Base-by-base conservation (phyloP, 2,113 vertebrate species). In the Uria aalge region DNA sequence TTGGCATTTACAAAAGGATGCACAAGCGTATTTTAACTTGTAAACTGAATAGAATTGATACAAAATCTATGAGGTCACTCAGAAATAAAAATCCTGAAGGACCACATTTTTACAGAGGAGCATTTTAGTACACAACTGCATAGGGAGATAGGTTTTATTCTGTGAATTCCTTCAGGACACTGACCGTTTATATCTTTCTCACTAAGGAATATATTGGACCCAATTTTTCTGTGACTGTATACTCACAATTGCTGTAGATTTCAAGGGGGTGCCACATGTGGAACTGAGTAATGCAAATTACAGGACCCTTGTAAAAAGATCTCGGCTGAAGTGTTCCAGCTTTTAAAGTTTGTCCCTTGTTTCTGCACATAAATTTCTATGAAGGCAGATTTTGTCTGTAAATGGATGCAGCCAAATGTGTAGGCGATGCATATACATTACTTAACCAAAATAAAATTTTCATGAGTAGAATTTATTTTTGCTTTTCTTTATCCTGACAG, bases 381-480 rank as follows among this genome's bases (percentile, higher is more conserved):
- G 68, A 85, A 94, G 86, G 76, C 83, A 92, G 80, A 78, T 86
- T 89, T 95, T 93, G 73, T 84, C 73, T 86, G 48, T 75, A 89
- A 95, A 84, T 72, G 56, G 76, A 78, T 89, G 76, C 53, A 94
- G 94, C 75, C 95, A 91, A 94, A 91, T 92, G 48, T 78, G 92
- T 68, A 92, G 72, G 80, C 12, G 15, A 85, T 82, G 45, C 53
- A 52, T 80, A 76, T 87, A 76, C 22, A 78, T 94, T 95, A 92
- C 86, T 96, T 91, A 85, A 86, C 30, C 73, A 95, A 96, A 96
- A 92, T 96, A 96, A 86, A 96, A 71, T 63, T 93, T 93, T 95
- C 59, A 86, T 80, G 64, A 93, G 79, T 55, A 81, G 56, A 96
- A 95, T 96, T 91, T 94, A 79, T 91, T 96, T 93, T 97, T 80